Base-by-base conservation (phyloP, 2,113 vertebrate genomes). In the Etheostoma spectabile region DNA sequence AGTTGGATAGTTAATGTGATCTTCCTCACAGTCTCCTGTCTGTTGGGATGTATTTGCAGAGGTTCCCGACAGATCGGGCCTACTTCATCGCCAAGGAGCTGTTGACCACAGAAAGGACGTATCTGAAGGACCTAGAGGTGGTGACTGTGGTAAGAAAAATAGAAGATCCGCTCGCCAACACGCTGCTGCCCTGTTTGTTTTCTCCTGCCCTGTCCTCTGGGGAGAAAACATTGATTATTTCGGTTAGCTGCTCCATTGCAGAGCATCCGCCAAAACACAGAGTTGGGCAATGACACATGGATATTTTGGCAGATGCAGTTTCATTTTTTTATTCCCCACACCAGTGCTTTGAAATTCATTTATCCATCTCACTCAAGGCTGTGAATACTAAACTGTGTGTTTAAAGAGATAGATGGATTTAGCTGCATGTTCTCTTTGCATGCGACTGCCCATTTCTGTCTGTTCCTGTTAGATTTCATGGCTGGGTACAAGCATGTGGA, bases 1-100 rank as follows among this genome's bases (percentile, higher is more conserved):
- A 19, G 52, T 15, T 24, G 27, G 6, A 51, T 19, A 46, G 13
- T 77, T 66, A 0, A 63, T 42, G 22, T 38, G 14, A 16, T 57
- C 14, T 55, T 49, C 12, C 46, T 77, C 52, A 74, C 42, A 13
- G 16, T 64, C 74, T 74, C 30, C 27, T 46, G 45, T 19, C 62
- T 52, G 6, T 73, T 45, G 2, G 49, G n/a, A 14, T 79, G 16
- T 70, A 74, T 93, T 86, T 91, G 14, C 95, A 99, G 98, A 96
- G 96, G 86, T 97, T 96, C 92, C 98, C 97, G 14, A 94, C 96
- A 1, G 97, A 99, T 92, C 96, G 96, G 82, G 96, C 97, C 12
- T 99, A 99, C 91, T 99, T 97, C 93, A 99, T 99, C 14, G 96
- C 98, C 84, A 99, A 99, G 88, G 98, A 99, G 90, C 95, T 96